phyloP scores from a whole-genome alignment of 2,888 invertebrate genomes.

The Cheilosia vulpina region DNA sequence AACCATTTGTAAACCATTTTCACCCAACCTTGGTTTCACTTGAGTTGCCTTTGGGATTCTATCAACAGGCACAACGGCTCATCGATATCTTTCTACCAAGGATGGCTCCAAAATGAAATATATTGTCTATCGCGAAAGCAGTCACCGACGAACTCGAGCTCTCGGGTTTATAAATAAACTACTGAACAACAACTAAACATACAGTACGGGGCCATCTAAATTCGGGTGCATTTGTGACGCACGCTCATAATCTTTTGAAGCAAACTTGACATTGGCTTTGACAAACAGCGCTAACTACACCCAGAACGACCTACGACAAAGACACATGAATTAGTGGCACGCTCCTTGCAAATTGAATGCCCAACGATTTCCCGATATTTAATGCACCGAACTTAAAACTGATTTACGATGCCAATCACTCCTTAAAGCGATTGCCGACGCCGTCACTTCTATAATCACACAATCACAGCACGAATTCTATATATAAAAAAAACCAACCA shows the following conservation, averaged over 20 bases:
- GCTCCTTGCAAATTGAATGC: background rate
- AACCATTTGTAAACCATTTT: no score
- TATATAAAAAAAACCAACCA: slow-evolving; percentile 7
- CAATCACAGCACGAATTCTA: slow-evolving; percentile 24
- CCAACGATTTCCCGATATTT: background rate
- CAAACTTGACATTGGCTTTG: slow-evolving; percentile 40
- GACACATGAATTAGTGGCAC: background rate
- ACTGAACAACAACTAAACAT: slow-evolving; percentile 21
- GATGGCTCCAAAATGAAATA: no score
- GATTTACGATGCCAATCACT: no score
- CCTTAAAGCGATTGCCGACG: slow-evolving; percentile 13
- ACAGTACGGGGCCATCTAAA: slow-evolving; percentile 12
- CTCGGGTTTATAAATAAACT: background rate
- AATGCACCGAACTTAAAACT: background rate
- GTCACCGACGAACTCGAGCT: no score
- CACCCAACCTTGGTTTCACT: no score
- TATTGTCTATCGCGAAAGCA: no score
- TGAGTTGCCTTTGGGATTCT: no score
- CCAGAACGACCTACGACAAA: slow-evolving; percentile 34
- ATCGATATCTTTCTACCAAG: no score
- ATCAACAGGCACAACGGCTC: no score
- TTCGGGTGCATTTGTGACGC: background rate
- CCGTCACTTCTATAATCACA: slow-evolving; percentile 33
- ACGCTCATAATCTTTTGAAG: slow-evolving; percentile 10
- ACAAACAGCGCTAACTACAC: background rate